Conservation (phyloP, 2,888 invertebrate species). For the Plagiodera versicolora region DNA sequence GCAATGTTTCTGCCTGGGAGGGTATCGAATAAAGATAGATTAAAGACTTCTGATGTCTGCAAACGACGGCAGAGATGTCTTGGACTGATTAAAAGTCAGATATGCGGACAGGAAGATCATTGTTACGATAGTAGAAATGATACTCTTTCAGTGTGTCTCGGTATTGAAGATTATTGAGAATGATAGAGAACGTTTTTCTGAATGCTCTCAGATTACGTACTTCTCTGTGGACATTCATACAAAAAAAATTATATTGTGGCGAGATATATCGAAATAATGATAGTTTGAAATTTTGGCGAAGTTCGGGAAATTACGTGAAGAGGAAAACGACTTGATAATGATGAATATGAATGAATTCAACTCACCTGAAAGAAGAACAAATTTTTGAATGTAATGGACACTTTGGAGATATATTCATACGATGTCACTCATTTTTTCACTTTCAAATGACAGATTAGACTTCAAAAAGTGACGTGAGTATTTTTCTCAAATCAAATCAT, state of each 20-base stretch:
- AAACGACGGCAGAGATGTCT: not conserved
- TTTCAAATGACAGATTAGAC: not conserved
- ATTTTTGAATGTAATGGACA: not conserved
- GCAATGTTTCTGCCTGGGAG: slow-evolving; percentile 40
- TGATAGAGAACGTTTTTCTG: too few relatives aligned
- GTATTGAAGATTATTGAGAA: not conserved
- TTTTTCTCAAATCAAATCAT: too few relatives aligned
- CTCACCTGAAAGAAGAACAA: not conserved
- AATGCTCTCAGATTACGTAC: too few relatives aligned
- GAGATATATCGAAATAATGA: too few relatives aligned
- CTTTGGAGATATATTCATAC: not conserved
- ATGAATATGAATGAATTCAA: not conserved
- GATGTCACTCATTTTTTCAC: not conserved
- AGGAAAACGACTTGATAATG: not conserved
- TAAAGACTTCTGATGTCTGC: slow-evolving; percentile 32
- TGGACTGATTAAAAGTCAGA: slow-evolving; percentile 16
- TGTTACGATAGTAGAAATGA: not conserved
- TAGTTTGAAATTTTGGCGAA: too few relatives aligned
- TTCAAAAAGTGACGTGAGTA: not conserved
- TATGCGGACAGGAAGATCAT: not conserved
- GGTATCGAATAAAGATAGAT: slow-evolving; percentile 41
- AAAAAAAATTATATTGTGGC: too few relatives aligned
- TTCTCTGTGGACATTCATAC: too few relatives aligned
- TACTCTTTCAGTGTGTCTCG: too few relatives aligned
- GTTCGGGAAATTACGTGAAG: too few relatives aligned